Base-by-base conservation (phyloP, 2,888 invertebrate genomes). In the Drosophila silvestris region DNA sequence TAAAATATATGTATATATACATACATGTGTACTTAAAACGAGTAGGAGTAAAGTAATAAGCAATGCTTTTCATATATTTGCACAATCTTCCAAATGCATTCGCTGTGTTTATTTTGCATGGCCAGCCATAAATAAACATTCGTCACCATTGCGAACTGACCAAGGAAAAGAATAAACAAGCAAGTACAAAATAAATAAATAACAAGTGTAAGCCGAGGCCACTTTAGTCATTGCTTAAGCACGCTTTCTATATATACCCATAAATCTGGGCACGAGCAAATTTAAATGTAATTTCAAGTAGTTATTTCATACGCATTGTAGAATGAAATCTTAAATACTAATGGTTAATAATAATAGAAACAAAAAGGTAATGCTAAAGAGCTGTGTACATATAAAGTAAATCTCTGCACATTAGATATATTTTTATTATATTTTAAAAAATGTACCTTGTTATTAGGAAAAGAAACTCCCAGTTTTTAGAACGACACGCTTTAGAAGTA, bases 1-100 rank as follows among this genome's bases (percentile, higher is more conserved):
- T 26, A 26, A n/a, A 2, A 5, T 39, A 4, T n/a, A 5, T n/a
- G 4, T 47, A 7, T 47, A 10, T 35, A 3, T 35, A 35, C 14
- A 32, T 12, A 10, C 19, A 54, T 33, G 7, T 37, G 33, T 47
- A 33, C 44, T 68, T 33, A 54, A 68, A 63, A 41, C 35, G 59
- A 70, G 59, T 64, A 51, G 57, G 68, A 56, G 47, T 37, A 19
- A 66, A 68, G 64, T 68, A 60, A 78, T 66, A 78, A 74, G 71
- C 71, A 71, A 65, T 52, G 52, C 44, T 71, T 69, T 66, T 64
- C 47, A 69, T 69, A 75, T 72, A 75, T 79, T 75, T 79, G 68
- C 71, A 69, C 54, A 69, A 76, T 72, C 53, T 72, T 63, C 32
- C 60, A 41, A 71, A 63, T 71, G 79, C 78, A 75, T 16, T 47